Evolutionary conservation across 1,140 invertebrate genomes (phyloP), one percentile per base, ranked within the genome.

Genomic region (Gryllus bimaculatus): DNA sequence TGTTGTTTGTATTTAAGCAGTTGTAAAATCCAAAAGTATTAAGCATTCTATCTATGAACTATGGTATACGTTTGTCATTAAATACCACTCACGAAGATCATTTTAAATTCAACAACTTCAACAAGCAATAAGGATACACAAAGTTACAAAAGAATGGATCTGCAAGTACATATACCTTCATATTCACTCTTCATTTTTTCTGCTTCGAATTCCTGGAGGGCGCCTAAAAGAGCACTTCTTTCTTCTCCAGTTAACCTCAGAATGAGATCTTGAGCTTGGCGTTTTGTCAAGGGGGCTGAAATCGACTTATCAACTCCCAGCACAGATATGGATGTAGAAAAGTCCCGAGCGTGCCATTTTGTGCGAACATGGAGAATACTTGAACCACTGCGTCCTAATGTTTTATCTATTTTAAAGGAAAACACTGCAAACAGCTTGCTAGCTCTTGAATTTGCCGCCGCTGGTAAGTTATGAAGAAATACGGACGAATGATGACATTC

Each of bases 131-230:
- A 39, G 26, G 26, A 39, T 39, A 39, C 26, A 39, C 26, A 39
- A 39, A 39, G 26, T 39, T 39, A 39, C 26, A 39, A 39, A 39
- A 39, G 26, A 39, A 39, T 39, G 26, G 1, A 82, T 78, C 78
- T 80, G 79, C 79, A 39, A 81, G 79, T 80, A 73, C 48, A 79
- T 75, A 85, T 89, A 93, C 93, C 92, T 91, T 92, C 91, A 83
- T 90, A 93, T 83, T 91, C 90, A 79, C 90, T 90, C 85, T 92
- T 93, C 21, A 90, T 88, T 83, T 89, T 87, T 80, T 91, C 89
- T 0, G 92, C 92, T 84, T 93, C 89, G 83, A 89, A 92, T 84
- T 93, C 90, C 81, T 92, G 89, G 21, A 94, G 83, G 1, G 92
- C 91, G 21, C 85, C 83, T 75, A 91, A 86, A 21, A 94, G 86